Evolutionary conservation across 1,140 invertebrate genomes (phyloP).

Genomic region (Magallana angulata): DNA sequence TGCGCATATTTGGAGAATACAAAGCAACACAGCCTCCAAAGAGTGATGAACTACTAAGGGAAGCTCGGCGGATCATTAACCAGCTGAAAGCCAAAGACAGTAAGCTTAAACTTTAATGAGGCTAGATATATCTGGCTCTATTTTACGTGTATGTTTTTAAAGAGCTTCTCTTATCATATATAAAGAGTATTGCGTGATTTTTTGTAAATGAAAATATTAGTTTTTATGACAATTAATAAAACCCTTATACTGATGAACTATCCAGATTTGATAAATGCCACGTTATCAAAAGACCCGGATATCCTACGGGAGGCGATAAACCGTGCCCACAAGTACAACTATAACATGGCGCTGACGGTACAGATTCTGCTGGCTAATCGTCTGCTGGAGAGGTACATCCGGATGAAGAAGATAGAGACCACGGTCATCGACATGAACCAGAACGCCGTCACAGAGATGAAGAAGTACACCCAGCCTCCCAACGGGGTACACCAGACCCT

Average conservation of each 20-base stretch:
- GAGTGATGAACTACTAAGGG: conserved; percentile 19
- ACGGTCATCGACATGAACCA: conserved; percentile 54
- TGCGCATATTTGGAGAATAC: not conserved
- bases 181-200: not conserved
- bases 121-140: no score
- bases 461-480: conserved; percentile 49
- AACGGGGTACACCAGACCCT: conserved; percentile 48
- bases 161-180: no score
- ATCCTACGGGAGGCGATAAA: conserved; percentile 41
- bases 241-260: not conserved
- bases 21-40: conserved; percentile 20
- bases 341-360: conserved; percentile 44
- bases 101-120: not conserved
- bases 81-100: conserved; percentile 40
- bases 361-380: conserved; percentile 47
- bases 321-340: conserved; percentile 38
- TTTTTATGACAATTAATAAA: no score
- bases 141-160: not conserved
- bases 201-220: not conserved
- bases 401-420: conserved; percentile 42
- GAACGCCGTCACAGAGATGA: conserved; percentile 54
- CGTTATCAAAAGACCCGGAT: conserved; percentile 21
- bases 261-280: conserved; percentile 50
- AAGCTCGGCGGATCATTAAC: conserved; percentile 20
- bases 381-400: conserved; percentile 41